Base-by-base conservation (phyloP, 2,797 vertebrate species). In the Xenopus petersii region DNA sequence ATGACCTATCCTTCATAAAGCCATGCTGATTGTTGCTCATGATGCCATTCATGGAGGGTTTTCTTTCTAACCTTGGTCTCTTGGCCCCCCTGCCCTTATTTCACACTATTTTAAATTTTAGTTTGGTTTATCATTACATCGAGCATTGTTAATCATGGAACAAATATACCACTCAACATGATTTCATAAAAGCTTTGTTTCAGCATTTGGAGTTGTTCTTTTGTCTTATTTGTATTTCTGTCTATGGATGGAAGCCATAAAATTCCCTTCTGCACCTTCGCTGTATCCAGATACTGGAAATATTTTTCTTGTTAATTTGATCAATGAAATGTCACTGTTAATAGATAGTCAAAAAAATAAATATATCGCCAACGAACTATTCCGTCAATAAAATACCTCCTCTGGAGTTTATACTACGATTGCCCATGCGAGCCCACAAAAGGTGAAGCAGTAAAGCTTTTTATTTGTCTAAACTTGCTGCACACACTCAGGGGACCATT, bases 321-420 rank as follows among this genome's bases (percentile, higher is more conserved):
- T 77, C 64, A 67, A 77, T 77, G 70, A 77, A 77, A 64, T 77
- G 70, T 73, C 75, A 36, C 49, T 2, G 48, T 73, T 77, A 72
- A 77, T 77, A 73, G 75, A 63, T 73, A n/a, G 64, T 63, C 75
- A 73, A 77, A 62, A 59, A 72, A 61, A 67, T 55, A 63, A 15
- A 73, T 58, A 68, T 64, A 68, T 62, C 11, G 58, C 33, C 21
- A 21, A 30, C 26, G 26, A 30, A 30, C 26, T 4, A 30, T 30
- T 15, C 51, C 17, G 24, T 15, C 56, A 51, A 55, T 71, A 76
- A 75, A 75, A 72, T 49, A 33, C 47, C 8, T 5, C 36, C 3
- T 30, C 64, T 60, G 63, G 66, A 24, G 15, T 73, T 77, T 71
- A 75, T 75, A 67, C 30, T 63, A 56, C 64, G 26, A 68, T 67